A percentile compares a stretch with the other conserved stretches of the same genome.
These are phyloP conservation scores for Urocyon cinereoargenteus DNA, from an alignment of 2,797 vertebrate species.

Conservation along the genomic window DNA sequence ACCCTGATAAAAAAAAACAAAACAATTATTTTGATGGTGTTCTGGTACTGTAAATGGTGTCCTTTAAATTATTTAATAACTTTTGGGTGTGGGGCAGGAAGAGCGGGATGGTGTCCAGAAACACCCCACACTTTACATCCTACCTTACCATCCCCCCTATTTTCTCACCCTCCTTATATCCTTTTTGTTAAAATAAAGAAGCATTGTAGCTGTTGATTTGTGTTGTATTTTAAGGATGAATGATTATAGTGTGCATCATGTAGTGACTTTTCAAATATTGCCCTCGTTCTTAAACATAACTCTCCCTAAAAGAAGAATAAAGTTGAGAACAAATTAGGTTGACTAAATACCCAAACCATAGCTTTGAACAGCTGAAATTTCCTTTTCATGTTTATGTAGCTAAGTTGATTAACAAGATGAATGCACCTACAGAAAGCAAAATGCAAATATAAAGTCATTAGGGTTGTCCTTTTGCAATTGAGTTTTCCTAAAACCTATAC, in stretches of 20 bases:
- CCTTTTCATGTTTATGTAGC: not conserved
- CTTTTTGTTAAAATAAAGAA: slow-evolving; percentile 92
- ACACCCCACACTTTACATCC: slow-evolving; percentile 89
- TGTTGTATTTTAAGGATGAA: slow-evolving; percentile 79
- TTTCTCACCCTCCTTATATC: slow-evolving; percentile 83
- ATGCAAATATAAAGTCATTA: not conserved
- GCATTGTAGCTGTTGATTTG: slow-evolving; percentile 84
- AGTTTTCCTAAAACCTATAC: not conserved
- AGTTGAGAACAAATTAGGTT: not conserved
- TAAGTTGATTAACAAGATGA: not conserved
- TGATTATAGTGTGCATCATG: not conserved
- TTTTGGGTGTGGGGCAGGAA: slow-evolving; percentile 90
- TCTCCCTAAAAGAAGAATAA: not conserved
- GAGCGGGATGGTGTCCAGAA: slow-evolving; percentile 90
- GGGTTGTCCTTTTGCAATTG: not conserved
- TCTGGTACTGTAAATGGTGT: slow-evolving; percentile 97
- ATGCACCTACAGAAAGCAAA: not conserved
- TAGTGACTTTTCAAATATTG: slow-evolving; percentile 22
- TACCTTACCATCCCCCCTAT: slow-evolving; percentile 91
- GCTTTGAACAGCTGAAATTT: not conserved
- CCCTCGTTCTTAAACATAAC: not conserved
- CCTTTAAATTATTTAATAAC: slow-evolving; percentile 95
- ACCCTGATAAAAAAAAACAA: slow-evolving; percentile 86
- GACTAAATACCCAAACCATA: not conserved
- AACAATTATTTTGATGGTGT: slow-evolving; percentile 89